Evolutionary conservation across 2,888 invertebrate genomes (phyloP).

Genomic region (Baccha elongata): DNA sequence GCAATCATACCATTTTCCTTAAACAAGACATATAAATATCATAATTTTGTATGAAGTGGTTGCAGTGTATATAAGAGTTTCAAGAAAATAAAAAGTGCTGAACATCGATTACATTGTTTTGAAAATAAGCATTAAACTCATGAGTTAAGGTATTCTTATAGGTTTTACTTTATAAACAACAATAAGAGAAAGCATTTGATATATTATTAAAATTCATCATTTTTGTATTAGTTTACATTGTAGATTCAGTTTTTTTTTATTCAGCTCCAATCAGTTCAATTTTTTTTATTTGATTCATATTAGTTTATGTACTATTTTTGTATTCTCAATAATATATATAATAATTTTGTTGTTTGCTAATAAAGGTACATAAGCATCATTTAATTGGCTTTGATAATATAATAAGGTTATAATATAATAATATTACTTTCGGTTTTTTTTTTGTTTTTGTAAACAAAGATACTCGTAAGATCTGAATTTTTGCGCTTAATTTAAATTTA

Average conservation of each 20-base stretch:
- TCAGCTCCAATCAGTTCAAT: slow-evolving; percentile 69
- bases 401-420: slow-evolving; percentile 64
- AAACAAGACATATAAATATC: slow-evolving; percentile 24
- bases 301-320: slow-evolving; percentile 51
- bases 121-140: slow-evolving; percentile 50
- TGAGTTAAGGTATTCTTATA: slow-evolving; percentile 23
- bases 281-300: slow-evolving; percentile 41
- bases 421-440: slow-evolving; percentile 35
- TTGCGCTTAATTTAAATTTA: slow-evolving; percentile 58
- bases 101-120: slow-evolving; percentile 60
- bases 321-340: slow-evolving; percentile 55
- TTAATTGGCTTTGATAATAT: slow-evolving; percentile 73
- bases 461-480: slow-evolving; percentile 59
- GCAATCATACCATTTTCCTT: slow-evolving; percentile 64
- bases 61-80: slow-evolving; percentile 19
- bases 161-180: slow-evolving; percentile 56
- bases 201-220: slow-evolving; percentile 48
- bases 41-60: slow-evolving; percentile 16
- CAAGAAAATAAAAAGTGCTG: slow-evolving; percentile 42
- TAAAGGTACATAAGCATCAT: slow-evolving; percentile 74
- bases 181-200: slow-evolving; percentile 66
- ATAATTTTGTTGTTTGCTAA: slow-evolving; percentile 73
- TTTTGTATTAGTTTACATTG: slow-evolving; percentile 53
- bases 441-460: slow-evolving; percentile 63
- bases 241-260: slow-evolving; percentile 24